Base-by-base conservation (phyloP, 2,113 vertebrate species). In the Ivindomyrus marchei region DNA sequence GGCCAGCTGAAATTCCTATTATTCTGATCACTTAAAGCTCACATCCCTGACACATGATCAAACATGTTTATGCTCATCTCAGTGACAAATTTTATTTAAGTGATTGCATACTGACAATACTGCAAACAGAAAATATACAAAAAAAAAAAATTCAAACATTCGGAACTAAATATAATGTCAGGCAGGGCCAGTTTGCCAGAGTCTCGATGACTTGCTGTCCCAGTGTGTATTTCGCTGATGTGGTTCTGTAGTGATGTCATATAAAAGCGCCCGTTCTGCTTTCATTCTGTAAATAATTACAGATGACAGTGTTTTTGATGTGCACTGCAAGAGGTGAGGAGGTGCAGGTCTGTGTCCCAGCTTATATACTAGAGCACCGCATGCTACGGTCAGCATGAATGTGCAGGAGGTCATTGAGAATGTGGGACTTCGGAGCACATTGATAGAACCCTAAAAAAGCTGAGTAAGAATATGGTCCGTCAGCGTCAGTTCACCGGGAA, bases 1-100 rank as follows among this genome's bases (percentile, higher is more conserved):
- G 11, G 2, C 66, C 27, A 15, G 66, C n/a, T 80, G 74, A 80
- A 80, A 42, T 11, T 17, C 74, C 15, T 19, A 6, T 39, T 19
- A 6, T 39, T 13, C 31, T 15, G 36, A 3, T 42, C 74, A 80
- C 74, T 80, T 80, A 4, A 66, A 66, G 10, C 13, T 70, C 62
- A 27, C 24, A 27, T 27, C n/a, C 62, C 62, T 11, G 9, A 27
- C 62, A 31, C 62, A 1, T 42, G 74, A 42, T 80, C 31, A 80
- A 5, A 42, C 31, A 42, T 17, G 36, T 80, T 80, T 80, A 77
- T 6, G 74, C 17, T 80, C 36, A 42, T 7, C 36, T 95, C 94
- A 94, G 94, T 90, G 94, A 94, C 92, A 92, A 89, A 89, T 95
- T 95, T 96, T 95, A 96, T 95, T 96, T 95, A 89, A 95, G 90